Base-by-base conservation (phyloP, 2,797 vertebrate genomes). In the Anolis apletophallus region DNA sequence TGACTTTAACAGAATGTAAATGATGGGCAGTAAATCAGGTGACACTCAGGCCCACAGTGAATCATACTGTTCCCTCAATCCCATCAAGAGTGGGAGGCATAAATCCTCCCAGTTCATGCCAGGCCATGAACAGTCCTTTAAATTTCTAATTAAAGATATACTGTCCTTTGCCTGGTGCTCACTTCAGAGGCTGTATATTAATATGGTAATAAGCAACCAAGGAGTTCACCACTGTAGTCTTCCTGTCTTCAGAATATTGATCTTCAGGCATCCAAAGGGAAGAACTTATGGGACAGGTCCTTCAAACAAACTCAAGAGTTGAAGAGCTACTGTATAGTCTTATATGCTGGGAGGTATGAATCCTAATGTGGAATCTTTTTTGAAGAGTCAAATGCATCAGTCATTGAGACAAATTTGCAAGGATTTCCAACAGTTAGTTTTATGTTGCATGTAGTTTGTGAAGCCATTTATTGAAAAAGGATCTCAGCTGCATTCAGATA, bases 1-100 rank as follows among this genome's bases (percentile, higher is more conserved):
- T 97, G 97, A 97, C 97, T 97, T 97, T 95, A 97, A 96, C 93
- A 91, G 95, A 96, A 96, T 97, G 96, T 97, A 97, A 98, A 98
- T 97, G 96, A 97, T 96, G 95, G 94, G 95, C 92, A 94, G 95
- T 98, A 98, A 98, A 98, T 98, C 97, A 98, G 95, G 90, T 84
- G 79, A 92, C 83, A 83, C 94, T 87, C 90, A 82, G 61, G 23
- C 89, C 54, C 94, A 95, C 92, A 87, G 89, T 96, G 96, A 96
- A 95, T 96, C 95, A 94, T 91, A 94, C 96, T 94, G 89, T 95
- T 97, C 95, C 94, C 95, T 96, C 96, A 96, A 97, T 96, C 96
- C 95, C 93, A 95, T 96, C 96, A 91, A 96, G 90, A 89, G 86
- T 92, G 95, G 96, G 13, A 78, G 80, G 87, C 91, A 95, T 96